These are phyloP conservation scores for Pseudorasbora parva DNA, from an alignment of 2,113 vertebrate genomes.

Conservation along the genomic window DNA sequence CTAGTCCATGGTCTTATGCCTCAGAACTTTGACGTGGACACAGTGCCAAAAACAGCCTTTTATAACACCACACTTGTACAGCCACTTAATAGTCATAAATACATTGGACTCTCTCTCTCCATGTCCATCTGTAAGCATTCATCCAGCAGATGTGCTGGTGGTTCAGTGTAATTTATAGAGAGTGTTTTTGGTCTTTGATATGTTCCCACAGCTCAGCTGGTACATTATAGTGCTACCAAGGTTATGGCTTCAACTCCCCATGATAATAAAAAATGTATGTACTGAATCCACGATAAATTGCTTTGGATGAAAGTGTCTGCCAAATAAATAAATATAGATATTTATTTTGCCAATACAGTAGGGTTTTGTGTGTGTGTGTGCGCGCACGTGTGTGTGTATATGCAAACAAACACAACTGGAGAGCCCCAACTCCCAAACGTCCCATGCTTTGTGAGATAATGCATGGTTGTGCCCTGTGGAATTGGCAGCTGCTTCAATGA, in stretches of 20 bases:
- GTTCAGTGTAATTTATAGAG: background rate
- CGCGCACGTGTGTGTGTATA: too few relatives aligned
- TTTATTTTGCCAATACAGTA: background rate
- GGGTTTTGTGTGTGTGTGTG: background rate
- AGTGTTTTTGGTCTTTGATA: background rate
- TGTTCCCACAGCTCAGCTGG: background rate
- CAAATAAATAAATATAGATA: background rate
- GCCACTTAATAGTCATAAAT: slow-evolving; percentile 5
- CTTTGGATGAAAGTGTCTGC: background rate
- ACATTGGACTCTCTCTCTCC: background rate
- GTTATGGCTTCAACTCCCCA: background rate
- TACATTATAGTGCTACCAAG: background rate
- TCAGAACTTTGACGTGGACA: background rate
- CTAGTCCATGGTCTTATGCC: background rate
- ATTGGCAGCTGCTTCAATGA: slow-evolving; percentile 14
- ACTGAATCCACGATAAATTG: background rate
- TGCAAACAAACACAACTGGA: background rate
- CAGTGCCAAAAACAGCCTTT: slow-evolving; percentile 8
- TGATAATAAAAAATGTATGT: slow-evolving; percentile 1
- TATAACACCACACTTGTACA: background rate
- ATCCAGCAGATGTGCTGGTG: background rate
- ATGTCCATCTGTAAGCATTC: slow-evolving; percentile 9
- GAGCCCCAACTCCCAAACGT: background rate
- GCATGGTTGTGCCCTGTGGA: background rate
- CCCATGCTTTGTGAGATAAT: background rate